Conservation (phyloP, 2,888 invertebrate species). For the Bembecia ichneumoniformis region DNA sequence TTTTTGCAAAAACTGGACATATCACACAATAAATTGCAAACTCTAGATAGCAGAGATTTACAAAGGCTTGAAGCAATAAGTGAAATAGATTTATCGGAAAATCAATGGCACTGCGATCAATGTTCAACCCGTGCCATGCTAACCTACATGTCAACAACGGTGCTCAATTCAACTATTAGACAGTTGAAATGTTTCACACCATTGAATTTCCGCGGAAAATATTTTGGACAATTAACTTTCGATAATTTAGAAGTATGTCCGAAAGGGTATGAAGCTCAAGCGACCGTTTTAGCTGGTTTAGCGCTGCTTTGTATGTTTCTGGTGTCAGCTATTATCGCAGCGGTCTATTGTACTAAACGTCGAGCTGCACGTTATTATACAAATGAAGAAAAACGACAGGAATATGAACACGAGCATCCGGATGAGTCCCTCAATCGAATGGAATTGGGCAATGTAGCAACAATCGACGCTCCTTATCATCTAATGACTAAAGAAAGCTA, state of each 20-base stretch:
- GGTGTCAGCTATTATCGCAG: conserved; percentile 69
- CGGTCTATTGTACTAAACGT: conserved; percentile 77
- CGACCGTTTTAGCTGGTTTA: conserved; percentile 68
- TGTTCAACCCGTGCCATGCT: conserved; percentile 75
- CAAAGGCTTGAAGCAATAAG: conserved; percentile 72
- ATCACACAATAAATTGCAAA: conserved; percentile 80
- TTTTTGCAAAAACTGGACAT: conserved; percentile 77
- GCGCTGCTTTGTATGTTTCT: conserved; percentile 53
- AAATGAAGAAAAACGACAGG: conserved; percentile 77
- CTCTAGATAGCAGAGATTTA: conserved; percentile 72
- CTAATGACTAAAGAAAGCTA: conserved; percentile 49
- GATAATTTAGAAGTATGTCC: conserved; percentile 53
- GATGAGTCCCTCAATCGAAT: conserved; percentile 46
- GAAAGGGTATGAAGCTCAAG: conserved; percentile 67
- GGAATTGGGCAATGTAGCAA: conserved; percentile 49
- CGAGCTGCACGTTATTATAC: conserved; percentile 84
- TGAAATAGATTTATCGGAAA: conserved; percentile 69
- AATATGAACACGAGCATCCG: conserved; percentile 51
- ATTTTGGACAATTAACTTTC: conserved; percentile 36
- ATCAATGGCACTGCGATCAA: conserved; percentile 79
- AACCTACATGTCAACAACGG: conserved; percentile 68
- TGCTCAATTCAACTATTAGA: conserved; percentile 60
- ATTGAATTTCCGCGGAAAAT: conserved; percentile 58
- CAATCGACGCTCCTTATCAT: conserved; percentile 54
- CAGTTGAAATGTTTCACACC: conserved; percentile 75